Percentiles rank a stretch among this genome's conserved stretches.
Evolutionary conservation across 2,113 vertebrate genomes (phyloP).

Genomic region (Craseonycteris thonglongyai): DNA sequence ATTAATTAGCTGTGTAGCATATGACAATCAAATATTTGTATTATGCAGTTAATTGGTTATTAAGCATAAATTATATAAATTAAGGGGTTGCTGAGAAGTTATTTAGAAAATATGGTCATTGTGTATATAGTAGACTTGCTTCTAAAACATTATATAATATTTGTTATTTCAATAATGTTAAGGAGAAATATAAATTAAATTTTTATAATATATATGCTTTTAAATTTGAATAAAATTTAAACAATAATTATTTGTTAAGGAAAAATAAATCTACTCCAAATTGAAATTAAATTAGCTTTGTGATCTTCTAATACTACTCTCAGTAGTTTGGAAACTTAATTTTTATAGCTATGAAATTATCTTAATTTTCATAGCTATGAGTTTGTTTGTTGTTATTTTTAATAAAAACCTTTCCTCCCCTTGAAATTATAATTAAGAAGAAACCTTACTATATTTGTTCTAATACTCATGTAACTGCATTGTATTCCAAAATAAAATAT

Average conservation of each 20-base stretch:
- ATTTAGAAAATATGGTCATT: not conserved
- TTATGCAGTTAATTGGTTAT: not conserved
- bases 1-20: not conserved
- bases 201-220: not conserved
- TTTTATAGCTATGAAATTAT: not conserved
- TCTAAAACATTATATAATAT: not conserved
- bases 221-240: not conserved
- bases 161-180: not conserved
- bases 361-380: not conserved
- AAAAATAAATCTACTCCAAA: not conserved
- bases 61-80: not conserved
- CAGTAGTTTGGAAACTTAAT: not conserved
- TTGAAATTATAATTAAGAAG: not conserved
- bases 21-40: not conserved
- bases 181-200: not conserved
- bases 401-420: accelerated
- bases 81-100: not conserved
- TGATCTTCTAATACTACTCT: not conserved
- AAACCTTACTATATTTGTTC: not conserved
- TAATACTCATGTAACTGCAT: not conserved
- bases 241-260: not conserved
- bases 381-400: not conserved
- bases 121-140: not conserved
- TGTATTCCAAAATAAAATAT: not conserved
- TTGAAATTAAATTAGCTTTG: not conserved